Base-by-base conservation (phyloP, 1,140 invertebrate genomes). In the Zophobas morio region DNA sequence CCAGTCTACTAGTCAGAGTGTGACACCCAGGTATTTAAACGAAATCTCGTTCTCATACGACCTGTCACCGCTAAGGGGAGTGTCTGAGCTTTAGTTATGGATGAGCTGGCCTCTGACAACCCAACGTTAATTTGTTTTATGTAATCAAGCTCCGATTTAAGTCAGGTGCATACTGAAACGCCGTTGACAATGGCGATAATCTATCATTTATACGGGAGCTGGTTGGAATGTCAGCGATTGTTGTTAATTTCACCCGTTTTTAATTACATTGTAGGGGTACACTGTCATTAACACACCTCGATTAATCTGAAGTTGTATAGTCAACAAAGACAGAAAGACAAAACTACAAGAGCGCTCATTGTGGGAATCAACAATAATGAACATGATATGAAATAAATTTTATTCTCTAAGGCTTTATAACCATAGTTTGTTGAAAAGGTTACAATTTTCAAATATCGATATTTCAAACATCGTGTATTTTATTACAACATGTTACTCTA, bases 71-170 rank as follows among this genome's bases (percentile, higher is more conserved):
- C 20, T 6, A n/a, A 51, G 20, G 49, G 49, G 49, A 51, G 49
- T 51, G 60, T 32, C 60, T 42, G 39, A 39, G 37, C 2, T 57
- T 57, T 34, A 1, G 60, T 66, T 66, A 66, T 66, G 60, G 60
- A 66, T 66, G 60, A 66, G 60, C n/a, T 66, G 37, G 6, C 39
- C n/a, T 8, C 60, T 66, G 39, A 66, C 60, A 66, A 40, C 8
- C 57, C 39, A 66, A 42, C 37, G 35, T 66, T 66, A 66, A 66
- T 66, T 66, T 42, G 60, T 66, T 46, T 66, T 66, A 40, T 66
- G 60, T 66, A 66, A 66, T 66, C 60, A 66, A 66, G 37, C 39
- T 46, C 40, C 42, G 60, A 66, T 66, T 66, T 66, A 66, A 66
- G 60, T 40, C 60, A 66, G 60, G 60, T 51, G 49, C 49, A 51